phyloP scores from a whole-genome alignment of 2,888 invertebrate species.

The Choreutis nemorana region DNA sequence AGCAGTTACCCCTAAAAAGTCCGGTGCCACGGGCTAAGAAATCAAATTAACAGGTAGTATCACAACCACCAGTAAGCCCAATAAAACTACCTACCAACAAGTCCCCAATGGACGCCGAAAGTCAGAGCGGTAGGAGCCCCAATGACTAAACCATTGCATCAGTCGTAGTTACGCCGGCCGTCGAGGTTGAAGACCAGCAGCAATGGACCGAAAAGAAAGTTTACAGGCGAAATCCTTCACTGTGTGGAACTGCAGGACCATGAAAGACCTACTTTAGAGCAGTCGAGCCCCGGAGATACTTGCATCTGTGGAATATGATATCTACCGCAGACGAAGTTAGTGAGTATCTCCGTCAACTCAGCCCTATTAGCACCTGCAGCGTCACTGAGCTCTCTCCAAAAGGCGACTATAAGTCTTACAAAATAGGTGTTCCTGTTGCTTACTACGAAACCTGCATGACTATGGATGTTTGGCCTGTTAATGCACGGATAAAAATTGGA shows the following conservation, averaged over 20 bases:
- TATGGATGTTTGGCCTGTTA: constrained; percentile 10
- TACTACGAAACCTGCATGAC: constrained; percentile 9
- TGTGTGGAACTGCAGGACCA: constrained; percentile 8
- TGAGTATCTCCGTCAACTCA: constrained; percentile 8
- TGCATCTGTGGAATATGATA: constrained; percentile 17
- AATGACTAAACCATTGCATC: too few species aligned
- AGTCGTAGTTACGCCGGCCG: too few species aligned
- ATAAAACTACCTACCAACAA: too few species aligned
- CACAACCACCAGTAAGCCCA: too few species aligned
- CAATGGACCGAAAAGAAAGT: too few species aligned
- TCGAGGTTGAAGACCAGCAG: too few species aligned
- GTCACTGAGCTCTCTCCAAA: constrained; percentile 12
- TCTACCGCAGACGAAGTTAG: constrained; percentile 10
- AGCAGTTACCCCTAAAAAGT: too few species aligned
- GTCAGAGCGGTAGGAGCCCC: too few species aligned
- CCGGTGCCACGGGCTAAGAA: too few species aligned
- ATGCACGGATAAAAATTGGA: constrained; percentile 12
- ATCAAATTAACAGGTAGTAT: too few species aligned
- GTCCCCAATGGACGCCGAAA: too few species aligned
- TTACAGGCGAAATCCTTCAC: background rate
- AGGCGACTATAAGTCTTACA: constrained; percentile 14
- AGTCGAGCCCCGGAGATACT: constrained; percentile 10
- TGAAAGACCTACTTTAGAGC: constrained; percentile 9
- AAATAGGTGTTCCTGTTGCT: constrained; percentile 9
- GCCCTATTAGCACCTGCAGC: constrained; percentile 7